Evolutionary conservation across 2,797 vertebrate genomes (phyloP), one percentile per base, ranked within the genome.

Genomic region (Tarsius wallacei): DNA sequence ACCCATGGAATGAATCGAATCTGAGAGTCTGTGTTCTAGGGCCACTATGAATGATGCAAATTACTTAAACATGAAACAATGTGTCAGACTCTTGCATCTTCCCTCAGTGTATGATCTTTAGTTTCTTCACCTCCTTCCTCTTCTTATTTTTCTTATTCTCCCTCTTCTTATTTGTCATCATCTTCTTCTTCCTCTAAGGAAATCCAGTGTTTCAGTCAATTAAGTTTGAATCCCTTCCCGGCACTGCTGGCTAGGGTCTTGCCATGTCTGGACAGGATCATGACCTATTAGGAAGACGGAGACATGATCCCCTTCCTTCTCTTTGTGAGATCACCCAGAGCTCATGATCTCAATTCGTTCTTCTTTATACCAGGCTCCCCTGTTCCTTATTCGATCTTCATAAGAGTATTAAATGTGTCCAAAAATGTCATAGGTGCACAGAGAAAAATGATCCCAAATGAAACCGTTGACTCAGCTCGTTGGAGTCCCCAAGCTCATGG

Each of bases 31-130:
- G 7, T 7, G 57, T 53, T 42, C 33, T 2, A 0, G 71, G 57
- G 87, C 36, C 82, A 57, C 12, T 1, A 0, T 0, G 24, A 16
- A 31, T 14, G 12, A 49, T 9, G 16, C 2, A 3, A 31, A 26
- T 42, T 26, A 28, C 10, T 26, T 15, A 21, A 53, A 31, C 53
- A n/a, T 4, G 77, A 7, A 55, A 63, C 4, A 22, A 11, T 15
- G 55, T 8, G 19, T 33, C 7, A 5, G 3, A 14, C 7, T 47
- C 19, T 36, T 12, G 15, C 16, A 31, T 21, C 42, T 74, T 31
- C 59, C 66, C 51, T 42, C 4, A 0, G 47, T 12, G 47, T 16
- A 61, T 4, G 47, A 13, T n/a, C 59, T 68, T 33, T 28, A 47
- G 59, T 68, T 70, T 31, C 17, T 85, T 16, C 0, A 7, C 31